phyloP scores from a whole-genome alignment of 1,140 invertebrate genomes.

The Megalonaias nervosa region DNA sequence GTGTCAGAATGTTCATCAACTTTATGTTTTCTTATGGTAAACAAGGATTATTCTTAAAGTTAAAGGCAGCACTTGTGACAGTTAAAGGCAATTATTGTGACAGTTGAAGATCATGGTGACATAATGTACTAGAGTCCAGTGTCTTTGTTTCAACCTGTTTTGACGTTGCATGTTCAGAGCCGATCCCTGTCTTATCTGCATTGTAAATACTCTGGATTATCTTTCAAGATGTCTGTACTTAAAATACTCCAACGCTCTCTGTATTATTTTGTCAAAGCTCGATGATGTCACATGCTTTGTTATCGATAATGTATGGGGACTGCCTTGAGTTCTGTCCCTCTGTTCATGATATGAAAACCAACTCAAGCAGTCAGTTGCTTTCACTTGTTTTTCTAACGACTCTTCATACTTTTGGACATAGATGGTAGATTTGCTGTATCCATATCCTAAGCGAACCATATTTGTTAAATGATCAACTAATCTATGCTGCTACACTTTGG shows the following conservation, averaged over 20 bases:
- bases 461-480: constrained; percentile 16
- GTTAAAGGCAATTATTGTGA: constrained; percentile 4
- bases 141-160: not conserved
- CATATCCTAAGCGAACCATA: constrained; percentile 26
- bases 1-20: no score
- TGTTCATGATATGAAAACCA: not conserved
- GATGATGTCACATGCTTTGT: not conserved
- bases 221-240: constrained; percentile 11
- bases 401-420: constrained; percentile 11
- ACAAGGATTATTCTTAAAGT: no score
- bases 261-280: constrained; percentile 7
- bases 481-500: constrained; percentile 1
- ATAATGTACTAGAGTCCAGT: constrained; percentile 57
- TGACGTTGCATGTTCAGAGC: constrained; percentile 59
- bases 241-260: not conserved
- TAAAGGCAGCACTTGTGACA: no score
- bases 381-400: not conserved
- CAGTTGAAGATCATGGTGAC: constrained; percentile 66
- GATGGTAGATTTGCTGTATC: constrained; percentile 18
- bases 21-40: no score
- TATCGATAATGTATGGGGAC: constrained; percentile 13
- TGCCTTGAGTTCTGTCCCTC: constrained; percentile 6
- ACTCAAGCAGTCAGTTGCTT: not conserved
- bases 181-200: constrained; percentile 70
- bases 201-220: constrained; percentile 64